Evolutionary conservation across 64 coral and sea anemone genomes (phyloP).

Genomic region (Cladopsammia gracilis): DNA sequence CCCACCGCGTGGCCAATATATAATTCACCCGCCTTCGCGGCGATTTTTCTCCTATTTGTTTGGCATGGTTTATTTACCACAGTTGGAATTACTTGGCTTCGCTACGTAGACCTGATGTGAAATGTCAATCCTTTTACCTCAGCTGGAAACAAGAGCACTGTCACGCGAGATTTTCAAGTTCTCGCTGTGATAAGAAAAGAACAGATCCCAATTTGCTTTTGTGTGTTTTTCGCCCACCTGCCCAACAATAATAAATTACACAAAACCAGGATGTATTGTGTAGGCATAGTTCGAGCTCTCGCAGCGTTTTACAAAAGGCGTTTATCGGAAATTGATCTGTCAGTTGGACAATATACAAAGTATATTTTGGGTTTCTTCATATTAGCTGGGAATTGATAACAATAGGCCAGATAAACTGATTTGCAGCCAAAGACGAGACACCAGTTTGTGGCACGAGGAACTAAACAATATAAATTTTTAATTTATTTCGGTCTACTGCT

Average conservation of each 20-base stretch:
- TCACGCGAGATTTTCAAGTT: conserved; percentile 29
- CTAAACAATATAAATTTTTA: not conserved
- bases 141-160: not conserved
- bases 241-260: conserved; percentile 10
- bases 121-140: conserved; percentile 19
- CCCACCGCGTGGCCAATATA: conserved; percentile 21
- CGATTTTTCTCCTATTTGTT: not conserved
- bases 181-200: conserved; percentile 14
- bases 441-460: not conserved
- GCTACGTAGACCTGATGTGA: not conserved
- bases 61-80: not conserved
- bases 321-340: conserved; percentile 67
- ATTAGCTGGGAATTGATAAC: conserved; percentile 37
- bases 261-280: conserved; percentile 36
- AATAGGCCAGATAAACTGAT: conserved; percentile 9
- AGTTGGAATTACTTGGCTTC: not conserved
- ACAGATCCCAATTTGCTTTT: not conserved
- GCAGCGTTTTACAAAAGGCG: conserved; percentile 39
- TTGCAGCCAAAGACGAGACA: conserved; percentile 27
- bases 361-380: conserved; percentile 10
- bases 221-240: conserved; percentile 37
- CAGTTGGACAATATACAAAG: conserved; percentile 33
- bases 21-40: conserved; percentile 13
- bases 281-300: not conserved
- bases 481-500: not conserved